Conservation (phyloP, 2,797 vertebrate species). For the Gallinago nigripennis region DNA sequence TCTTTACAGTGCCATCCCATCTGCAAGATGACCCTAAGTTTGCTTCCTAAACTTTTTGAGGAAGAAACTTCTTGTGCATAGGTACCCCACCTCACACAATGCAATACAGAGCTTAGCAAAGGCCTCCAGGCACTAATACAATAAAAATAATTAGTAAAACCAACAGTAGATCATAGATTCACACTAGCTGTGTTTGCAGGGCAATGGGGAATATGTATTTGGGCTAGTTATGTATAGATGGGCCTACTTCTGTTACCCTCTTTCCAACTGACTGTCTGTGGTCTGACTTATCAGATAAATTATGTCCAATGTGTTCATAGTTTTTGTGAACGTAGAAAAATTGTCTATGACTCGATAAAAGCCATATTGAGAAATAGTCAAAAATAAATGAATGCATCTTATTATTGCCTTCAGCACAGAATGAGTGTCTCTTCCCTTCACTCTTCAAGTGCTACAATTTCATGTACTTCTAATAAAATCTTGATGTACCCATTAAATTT, state of each 20-base stretch:
- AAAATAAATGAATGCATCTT: slow-evolving; percentile 65
- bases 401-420: slow-evolving; percentile 57
- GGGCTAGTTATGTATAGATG: not conserved
- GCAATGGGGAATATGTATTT: not conserved
- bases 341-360: slow-evolving; percentile 61
- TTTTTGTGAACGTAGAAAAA: slow-evolving; percentile 65
- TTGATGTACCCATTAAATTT: slow-evolving; percentile 33
- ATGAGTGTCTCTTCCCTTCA: not conserved
- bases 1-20: not conserved
- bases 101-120: not conserved
- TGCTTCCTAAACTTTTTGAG: not conserved
- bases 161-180: not conserved
- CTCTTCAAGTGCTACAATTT: slow-evolving; percentile 42
- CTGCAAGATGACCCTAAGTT: not conserved
- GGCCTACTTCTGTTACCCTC: not conserved
- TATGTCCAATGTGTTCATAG: slow-evolving; percentile 7
- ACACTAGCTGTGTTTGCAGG: not conserved
- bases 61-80: not conserved
- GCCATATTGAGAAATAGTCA: slow-evolving; percentile 52
- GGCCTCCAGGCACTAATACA: not conserved
- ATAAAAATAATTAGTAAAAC: not conserved
- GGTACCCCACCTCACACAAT: not conserved
- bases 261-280: slow-evolving; percentile 25
- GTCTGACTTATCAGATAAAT: slow-evolving; percentile 31
- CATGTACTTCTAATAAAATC: slow-evolving; percentile 58